Conservation (phyloP, 2,888 invertebrate genomes). For the Troides aeacus region DNA sequence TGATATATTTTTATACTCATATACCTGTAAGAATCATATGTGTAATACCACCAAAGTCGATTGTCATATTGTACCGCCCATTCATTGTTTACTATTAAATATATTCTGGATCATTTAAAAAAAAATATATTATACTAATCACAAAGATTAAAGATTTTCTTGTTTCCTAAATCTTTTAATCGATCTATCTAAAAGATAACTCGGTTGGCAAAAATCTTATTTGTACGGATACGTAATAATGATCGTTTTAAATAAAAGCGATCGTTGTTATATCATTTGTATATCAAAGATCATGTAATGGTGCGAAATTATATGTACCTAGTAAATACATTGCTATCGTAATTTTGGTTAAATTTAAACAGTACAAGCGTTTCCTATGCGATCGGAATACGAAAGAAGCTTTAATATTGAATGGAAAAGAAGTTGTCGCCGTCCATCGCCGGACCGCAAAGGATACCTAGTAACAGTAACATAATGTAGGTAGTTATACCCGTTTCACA, state of each 20-base stretch:
- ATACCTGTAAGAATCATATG: too few relatives aligned
- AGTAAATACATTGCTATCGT: conserved; percentile 10
- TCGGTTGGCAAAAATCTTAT: too few relatives aligned
- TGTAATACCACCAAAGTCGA: too few relatives aligned
- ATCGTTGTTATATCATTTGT: conserved; percentile 6
- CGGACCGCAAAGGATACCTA: conserved; percentile 17
- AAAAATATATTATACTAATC: too few relatives aligned
- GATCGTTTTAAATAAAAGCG: background rate
- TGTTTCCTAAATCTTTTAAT: too few relatives aligned
- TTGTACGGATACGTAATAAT: background rate
- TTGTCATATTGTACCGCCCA: too few relatives aligned
- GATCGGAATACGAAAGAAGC: conserved; percentile 23
- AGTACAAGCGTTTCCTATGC: conserved; percentile 23
- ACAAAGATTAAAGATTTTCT: too few relatives aligned
- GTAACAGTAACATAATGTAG: conserved; percentile 28
- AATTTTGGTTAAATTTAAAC: conserved; percentile 24
- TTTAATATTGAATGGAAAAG: conserved; percentile 27
- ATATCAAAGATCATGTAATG: background rate
- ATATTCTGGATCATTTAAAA: too few relatives aligned
- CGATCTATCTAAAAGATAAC: too few relatives aligned
- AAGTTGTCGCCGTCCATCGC: conserved; percentile 18
- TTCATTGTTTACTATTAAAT: too few relatives aligned
- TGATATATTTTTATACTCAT: too few relatives aligned
- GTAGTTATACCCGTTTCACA: conserved; percentile 37
- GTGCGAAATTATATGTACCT: background rate